Conservation (phyloP, 2,888 invertebrate species). For the Standfussiana lucernea region DNA sequence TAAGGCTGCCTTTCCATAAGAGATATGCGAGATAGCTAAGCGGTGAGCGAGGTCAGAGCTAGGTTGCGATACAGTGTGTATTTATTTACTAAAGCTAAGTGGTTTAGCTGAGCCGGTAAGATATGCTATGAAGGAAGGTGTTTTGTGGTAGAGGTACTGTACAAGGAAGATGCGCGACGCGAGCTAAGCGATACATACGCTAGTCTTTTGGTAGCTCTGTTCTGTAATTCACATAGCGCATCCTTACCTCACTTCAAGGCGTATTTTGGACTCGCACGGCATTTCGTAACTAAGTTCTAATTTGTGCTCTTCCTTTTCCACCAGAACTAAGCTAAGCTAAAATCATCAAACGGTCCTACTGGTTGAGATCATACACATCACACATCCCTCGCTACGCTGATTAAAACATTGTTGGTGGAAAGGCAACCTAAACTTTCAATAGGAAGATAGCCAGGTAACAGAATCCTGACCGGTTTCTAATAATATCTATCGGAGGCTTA, state of each 20-base stretch:
- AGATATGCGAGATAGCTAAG: not conserved
- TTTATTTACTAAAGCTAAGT: not conserved
- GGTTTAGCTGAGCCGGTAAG: too few species aligned
- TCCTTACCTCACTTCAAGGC: not conserved
- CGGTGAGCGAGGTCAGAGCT: not conserved
- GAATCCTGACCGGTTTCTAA: slow-evolving; percentile 80
- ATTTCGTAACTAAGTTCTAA: not conserved
- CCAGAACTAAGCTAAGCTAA: not conserved
- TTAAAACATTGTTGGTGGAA: not conserved
- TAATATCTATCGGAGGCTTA: slow-evolving; percentile 78
- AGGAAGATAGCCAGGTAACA: slow-evolving; percentile 72
- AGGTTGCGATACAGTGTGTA: too few species aligned
- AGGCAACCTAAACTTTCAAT: slow-evolving; percentile 65
- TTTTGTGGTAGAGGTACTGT: not conserved
- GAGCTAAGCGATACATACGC: not conserved
- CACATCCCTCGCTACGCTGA: not conserved
- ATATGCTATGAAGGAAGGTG: not conserved
- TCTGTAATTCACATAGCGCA: not conserved
- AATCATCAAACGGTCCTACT: not conserved
- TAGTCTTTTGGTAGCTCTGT: not conserved
- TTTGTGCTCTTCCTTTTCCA: not conserved
- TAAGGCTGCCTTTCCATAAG: slow-evolving; percentile 31
- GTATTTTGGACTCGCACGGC: not conserved
- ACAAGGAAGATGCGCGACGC: not conserved
- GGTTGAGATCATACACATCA: not conserved